Evolutionary conservation across 2,113 vertebrate species (phyloP).

Genomic region (Ranitomeya variabilis): DNA sequence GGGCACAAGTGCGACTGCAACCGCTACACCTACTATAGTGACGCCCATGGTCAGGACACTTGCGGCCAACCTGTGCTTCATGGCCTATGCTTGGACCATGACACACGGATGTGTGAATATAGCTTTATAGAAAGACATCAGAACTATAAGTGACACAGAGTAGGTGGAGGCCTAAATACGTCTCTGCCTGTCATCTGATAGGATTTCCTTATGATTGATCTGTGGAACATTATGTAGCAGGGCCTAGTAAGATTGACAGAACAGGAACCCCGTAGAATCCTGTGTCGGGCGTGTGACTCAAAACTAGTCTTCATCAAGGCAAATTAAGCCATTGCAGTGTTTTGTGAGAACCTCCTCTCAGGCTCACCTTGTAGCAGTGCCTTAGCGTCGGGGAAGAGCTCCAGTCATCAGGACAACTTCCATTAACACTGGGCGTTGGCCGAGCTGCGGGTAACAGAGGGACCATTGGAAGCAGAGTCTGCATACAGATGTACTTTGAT

Average conservation of each 20-base stretch:
- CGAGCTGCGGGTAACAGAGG: constrained; percentile 77
- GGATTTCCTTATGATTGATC: too few species aligned
- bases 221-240: neutral
- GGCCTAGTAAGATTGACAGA: neutral
- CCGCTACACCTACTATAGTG: too few species aligned
- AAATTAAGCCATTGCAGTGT: neutral
- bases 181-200: too few species aligned
- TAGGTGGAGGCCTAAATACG: neutral
- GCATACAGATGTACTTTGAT: constrained; percentile 93
- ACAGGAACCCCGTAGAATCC: neutral
- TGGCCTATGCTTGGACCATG: too few species aligned
- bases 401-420: constrained; percentile 85
- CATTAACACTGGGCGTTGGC: constrained; percentile 86
- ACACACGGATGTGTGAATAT: too few species aligned
- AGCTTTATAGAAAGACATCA: neutral
- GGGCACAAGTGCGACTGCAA: too few species aligned
- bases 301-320: neutral
- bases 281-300: neutral
- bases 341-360: neutral
- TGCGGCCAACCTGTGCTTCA: too few species aligned
- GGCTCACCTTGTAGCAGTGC: constrained; percentile 91
- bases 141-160: neutral
- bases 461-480: constrained; percentile 82
- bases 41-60: too few species aligned
- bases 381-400: constrained; percentile 80